Evolutionary conservation across 2,888 invertebrate species (phyloP).

Genomic region (Lamellibrachia columna): DNA sequence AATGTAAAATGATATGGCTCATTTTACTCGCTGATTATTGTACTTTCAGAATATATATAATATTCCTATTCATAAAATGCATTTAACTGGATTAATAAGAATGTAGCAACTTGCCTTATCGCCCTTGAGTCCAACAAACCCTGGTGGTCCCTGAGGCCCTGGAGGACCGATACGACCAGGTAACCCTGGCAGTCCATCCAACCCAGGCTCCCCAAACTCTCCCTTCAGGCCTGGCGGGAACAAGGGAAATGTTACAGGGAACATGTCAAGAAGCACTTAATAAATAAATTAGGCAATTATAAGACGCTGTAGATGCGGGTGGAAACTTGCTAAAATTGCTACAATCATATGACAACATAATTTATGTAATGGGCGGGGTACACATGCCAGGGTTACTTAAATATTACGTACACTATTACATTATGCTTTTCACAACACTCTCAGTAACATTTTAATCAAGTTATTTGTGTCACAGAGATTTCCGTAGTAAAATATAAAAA

Average conservation of each 20-base stretch:
- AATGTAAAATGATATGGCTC: too few species aligned
- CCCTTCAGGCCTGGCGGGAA: not conserved
- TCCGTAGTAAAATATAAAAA: not conserved
- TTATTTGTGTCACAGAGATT: not conserved
- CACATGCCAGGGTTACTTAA: too few species aligned
- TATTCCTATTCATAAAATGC: too few species aligned
- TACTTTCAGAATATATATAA: too few species aligned
- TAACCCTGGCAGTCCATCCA: slow-evolving; percentile 19
- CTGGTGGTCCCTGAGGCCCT: not conserved
- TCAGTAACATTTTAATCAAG: not conserved
- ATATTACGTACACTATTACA: not conserved
- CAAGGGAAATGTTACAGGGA: not conserved
- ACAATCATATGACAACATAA: too few species aligned
- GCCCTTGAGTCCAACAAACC: not conserved
- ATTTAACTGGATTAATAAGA: not conserved
- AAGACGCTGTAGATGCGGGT: too few species aligned
- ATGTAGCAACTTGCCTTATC: slow-evolving; percentile 14
- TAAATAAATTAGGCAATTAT: not conserved
- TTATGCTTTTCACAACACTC: not conserved
- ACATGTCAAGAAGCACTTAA: not conserved
- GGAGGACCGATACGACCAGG: not conserved
- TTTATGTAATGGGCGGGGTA: too few species aligned
- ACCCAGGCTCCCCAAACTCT: not conserved
- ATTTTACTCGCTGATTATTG: too few species aligned
- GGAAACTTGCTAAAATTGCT: too few species aligned